Conservation (phyloP, 2,888 invertebrate species). For the Tipula unca region DNA sequence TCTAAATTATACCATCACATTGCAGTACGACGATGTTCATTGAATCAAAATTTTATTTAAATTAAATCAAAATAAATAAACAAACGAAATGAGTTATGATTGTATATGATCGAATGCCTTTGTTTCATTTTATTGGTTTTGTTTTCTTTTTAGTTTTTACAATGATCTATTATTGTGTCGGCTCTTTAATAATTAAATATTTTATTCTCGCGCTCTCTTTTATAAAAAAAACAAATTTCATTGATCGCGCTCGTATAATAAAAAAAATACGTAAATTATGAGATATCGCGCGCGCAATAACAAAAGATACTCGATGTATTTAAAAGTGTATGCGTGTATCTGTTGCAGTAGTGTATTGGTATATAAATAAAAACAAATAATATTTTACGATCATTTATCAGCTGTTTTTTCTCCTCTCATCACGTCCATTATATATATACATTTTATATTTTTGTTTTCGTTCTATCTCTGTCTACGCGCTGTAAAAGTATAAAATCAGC, state of each 20-base stretch:
- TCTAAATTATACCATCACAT: too few relatives aligned
- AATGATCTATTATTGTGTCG: background rate
- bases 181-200: background rate
- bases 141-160: background rate
- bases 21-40: too few relatives aligned
- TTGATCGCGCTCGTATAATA: background rate
- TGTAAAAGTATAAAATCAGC: conserved; percentile 41
- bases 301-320: background rate
- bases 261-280: background rate
- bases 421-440: background rate
- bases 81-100: background rate
- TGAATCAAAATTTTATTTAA: too few relatives aligned
- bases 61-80: background rate
- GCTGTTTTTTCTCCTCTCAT: conserved; percentile 9
- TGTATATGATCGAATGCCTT: background rate
- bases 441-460: conserved; percentile 28
- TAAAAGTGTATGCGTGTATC: background rate
- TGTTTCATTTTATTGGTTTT: background rate
- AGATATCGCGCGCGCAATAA: background rate
- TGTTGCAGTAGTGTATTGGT: background rate
- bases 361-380: background rate
- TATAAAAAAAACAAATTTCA: background rate
- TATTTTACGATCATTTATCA: conserved; percentile 15
- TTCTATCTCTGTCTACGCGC: conserved; percentile 29
- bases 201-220: background rate